phyloP scores from a whole-genome alignment of 1,140 invertebrate genomes.

The Batillaria attramentaria region DNA sequence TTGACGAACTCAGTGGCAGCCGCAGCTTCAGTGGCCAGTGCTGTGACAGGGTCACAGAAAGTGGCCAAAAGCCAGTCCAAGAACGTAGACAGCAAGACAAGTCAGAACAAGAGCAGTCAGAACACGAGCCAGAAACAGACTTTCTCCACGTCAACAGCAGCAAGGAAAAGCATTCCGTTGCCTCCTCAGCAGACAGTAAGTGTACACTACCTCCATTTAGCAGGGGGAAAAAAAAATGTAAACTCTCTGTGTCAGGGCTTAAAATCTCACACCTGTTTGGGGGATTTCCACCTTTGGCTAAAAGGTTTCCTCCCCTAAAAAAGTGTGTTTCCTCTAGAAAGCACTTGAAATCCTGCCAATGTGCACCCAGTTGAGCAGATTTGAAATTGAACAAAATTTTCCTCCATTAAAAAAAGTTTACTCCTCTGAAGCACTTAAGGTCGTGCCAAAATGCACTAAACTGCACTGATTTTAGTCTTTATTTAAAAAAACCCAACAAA shows the following conservation, averaged over 20 bases:
- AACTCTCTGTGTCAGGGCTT: neutral
- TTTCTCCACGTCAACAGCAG: neutral
- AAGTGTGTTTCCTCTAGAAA: neutral
- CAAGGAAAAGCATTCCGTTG: neutral
- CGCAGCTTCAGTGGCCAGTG: constrained; percentile 6
- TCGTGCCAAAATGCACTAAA: too few species aligned
- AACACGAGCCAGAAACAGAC: neutral
- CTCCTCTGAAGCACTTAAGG: too few species aligned
- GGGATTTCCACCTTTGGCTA: neutral
- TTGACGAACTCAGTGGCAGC: neutral
- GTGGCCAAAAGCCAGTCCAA: neutral
- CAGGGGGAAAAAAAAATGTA: neutral
- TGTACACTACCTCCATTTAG: neutral
- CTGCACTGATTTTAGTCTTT: too few species aligned
- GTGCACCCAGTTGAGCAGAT: too few species aligned
- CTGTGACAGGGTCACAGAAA: neutral
- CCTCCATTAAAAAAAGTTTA: too few species aligned
- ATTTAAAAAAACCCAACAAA: too few species aligned
- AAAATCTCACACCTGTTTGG: too few species aligned
- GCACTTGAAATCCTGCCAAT: too few species aligned
- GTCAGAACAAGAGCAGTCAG: constrained; percentile 6
- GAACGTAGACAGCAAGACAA: constrained; percentile 5
- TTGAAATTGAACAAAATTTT: too few species aligned
- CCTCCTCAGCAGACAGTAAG: constrained; percentile 1
- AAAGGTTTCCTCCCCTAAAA: neutral